Percentiles rank a stretch among this genome's conserved stretches.
Conservation (phyloP, 2,797 vertebrate species). For the Notoglanidium macrostoma region DNA sequence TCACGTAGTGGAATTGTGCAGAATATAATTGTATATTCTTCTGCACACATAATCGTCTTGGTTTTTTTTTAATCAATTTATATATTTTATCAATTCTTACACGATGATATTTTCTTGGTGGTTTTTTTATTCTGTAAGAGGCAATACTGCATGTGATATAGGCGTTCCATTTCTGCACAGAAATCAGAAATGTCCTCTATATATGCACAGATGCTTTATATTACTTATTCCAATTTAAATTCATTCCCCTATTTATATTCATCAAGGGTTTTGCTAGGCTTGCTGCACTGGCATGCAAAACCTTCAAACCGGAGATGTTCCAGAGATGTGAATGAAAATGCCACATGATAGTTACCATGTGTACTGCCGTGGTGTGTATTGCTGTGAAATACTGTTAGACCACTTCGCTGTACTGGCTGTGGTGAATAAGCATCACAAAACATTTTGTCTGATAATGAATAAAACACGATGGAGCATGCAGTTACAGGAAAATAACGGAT, state of each 20-base stretch:
- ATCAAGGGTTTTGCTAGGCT: constrained; percentile 13
- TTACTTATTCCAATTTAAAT: constrained; percentile 24
- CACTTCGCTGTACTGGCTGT: neutral
- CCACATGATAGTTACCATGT: neutral
- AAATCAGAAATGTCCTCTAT: neutral
- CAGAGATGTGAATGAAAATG: constrained; percentile 7
- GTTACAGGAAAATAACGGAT: neutral
- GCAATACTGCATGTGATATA: neutral
- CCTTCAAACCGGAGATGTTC: constrained; percentile 15
- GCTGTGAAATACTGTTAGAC: neutral
- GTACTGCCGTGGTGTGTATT: neutral
- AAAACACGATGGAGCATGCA: neutral
- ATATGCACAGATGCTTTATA: constrained; percentile 20
- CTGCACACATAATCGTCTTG: neutral
- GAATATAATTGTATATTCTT: neutral
- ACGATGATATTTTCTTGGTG: neutral
- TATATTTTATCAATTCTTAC: neutral
- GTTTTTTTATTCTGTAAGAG: neutral
- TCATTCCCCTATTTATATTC: constrained; percentile 28
- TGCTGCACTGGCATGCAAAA: constrained; percentile 4
- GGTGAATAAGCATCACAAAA: neutral
- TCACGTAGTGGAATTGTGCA: neutral
- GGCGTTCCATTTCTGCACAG: neutral
- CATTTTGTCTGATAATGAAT: neutral
- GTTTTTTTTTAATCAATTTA: neutral